Evolutionary conservation across 2,888 invertebrate species (phyloP).

Genomic region (Tiliacea citrago): DNA sequence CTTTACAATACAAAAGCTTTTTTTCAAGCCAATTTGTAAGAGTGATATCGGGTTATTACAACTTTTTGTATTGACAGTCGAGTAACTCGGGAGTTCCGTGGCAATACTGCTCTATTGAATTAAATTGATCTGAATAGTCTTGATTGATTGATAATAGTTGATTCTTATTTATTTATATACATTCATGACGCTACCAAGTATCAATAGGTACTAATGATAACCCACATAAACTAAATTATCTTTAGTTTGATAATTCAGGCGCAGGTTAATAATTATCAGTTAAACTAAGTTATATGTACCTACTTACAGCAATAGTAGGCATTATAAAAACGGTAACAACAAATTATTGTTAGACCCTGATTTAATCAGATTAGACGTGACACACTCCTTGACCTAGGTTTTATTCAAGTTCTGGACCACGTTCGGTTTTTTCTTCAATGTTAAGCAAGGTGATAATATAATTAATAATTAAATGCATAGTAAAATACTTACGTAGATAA

Average conservation of each 20-base stretch:
- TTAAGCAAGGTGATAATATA: slow-evolving; percentile 8
- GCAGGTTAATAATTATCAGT: neutral
- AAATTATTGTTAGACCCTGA: slow-evolving; percentile 50
- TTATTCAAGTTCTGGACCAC: slow-evolving; percentile 19
- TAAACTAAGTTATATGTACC: slow-evolving; percentile 4
- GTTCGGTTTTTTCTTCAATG: slow-evolving; percentile 9
- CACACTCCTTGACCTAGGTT: slow-evolving; percentile 54
- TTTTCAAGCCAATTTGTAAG: slow-evolving; percentile 21
- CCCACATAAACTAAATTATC: slow-evolving; percentile 7
- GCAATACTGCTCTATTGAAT: neutral
- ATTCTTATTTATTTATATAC: slow-evolving; percentile 5
- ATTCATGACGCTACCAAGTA: slow-evolving; percentile 7
- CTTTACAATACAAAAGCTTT: slow-evolving; percentile 15
- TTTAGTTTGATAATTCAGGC: slow-evolving; percentile 6
- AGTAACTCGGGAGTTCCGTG: neutral
- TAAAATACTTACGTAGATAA: neutral
- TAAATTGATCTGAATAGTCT: slow-evolving; percentile 7
- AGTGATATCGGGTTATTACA: slow-evolving; percentile 23
- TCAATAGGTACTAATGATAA: slow-evolving; percentile 9
- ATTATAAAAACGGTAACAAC: slow-evolving; percentile 33
- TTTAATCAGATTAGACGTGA: slow-evolving; percentile 55
- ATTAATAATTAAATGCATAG: too few relatives aligned
- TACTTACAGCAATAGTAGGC: slow-evolving; percentile 1
- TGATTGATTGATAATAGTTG: slow-evolving; percentile 9
- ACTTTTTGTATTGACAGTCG: slow-evolving; percentile 18